Percentiles rank a stretch among this genome's conserved stretches.
Evolutionary conservation across 2,888 invertebrate genomes (phyloP).

Genomic region (Sminthurinus aureus): DNA sequence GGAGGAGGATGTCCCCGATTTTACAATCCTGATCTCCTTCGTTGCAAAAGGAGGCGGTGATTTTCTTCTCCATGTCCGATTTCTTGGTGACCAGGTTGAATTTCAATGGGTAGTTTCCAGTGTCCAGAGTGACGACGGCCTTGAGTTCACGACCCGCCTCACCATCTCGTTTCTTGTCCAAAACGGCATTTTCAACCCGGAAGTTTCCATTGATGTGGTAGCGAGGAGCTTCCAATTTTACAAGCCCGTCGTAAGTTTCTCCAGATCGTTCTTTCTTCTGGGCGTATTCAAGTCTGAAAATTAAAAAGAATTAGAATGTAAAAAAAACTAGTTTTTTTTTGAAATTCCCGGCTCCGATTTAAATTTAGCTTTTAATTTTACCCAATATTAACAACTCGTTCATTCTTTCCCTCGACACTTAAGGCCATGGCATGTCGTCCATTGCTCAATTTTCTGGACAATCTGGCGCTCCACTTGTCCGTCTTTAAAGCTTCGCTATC

Average conservation of each 20-base stretch:
- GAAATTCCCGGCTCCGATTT: neutral
- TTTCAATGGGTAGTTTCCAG: slow-evolving; percentile 45
- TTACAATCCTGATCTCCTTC: slow-evolving; percentile 46
- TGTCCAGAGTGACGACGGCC: slow-evolving; percentile 42
- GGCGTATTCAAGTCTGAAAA: slow-evolving; percentile 50
- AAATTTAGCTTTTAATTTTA: neutral
- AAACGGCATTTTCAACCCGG: slow-evolving; percentile 49
- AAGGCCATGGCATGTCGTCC: slow-evolving; percentile 51
- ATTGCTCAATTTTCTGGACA: slow-evolving; percentile 48
- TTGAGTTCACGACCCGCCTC: slow-evolving; percentile 56
- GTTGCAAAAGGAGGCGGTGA: slow-evolving; percentile 50
- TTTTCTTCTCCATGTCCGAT: slow-evolving; percentile 54
- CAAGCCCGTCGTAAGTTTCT: slow-evolving; percentile 44
- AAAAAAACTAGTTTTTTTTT: too few relatives aligned
- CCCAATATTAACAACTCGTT: slow-evolving; percentile 43
- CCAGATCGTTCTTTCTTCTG: slow-evolving; percentile 48
- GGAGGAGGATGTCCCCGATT: slow-evolving; percentile 36
- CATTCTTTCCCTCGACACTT: slow-evolving; percentile 48
- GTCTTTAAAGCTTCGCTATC: slow-evolving; percentile 56
- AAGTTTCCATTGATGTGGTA: slow-evolving; percentile 53
- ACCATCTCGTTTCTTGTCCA: slow-evolving; percentile 49
- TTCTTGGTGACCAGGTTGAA: slow-evolving; percentile 50
- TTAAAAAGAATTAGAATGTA: too few relatives aligned
- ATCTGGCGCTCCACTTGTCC: slow-evolving; percentile 56
- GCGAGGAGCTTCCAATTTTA: slow-evolving; percentile 42